phyloP scores from a whole-genome alignment of 2,797 vertebrate species.

The Dendrocincla tyrannina region DNA sequence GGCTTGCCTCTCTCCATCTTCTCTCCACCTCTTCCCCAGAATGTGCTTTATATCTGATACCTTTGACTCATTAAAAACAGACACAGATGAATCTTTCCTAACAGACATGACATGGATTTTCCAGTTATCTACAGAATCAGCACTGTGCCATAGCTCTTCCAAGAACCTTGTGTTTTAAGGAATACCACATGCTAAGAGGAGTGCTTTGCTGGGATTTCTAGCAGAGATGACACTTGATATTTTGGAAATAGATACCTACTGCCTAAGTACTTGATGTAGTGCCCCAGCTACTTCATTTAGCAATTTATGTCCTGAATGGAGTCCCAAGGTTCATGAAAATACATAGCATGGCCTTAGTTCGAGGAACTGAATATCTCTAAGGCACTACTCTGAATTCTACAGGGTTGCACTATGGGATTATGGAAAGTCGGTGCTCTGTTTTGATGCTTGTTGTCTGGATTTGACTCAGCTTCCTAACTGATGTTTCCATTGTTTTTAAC shows the following conservation, averaged over 20 bases:
- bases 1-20: background rate
- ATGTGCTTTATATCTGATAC: background rate
- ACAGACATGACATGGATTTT: background rate
- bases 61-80: background rate
- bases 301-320: accelerated
- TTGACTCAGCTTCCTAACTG: background rate
- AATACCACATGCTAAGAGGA: background rate
- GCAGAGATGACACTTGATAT: background rate
- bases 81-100: background rate
- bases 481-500: background rate
- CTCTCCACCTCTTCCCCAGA: background rate
- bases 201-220: background rate
- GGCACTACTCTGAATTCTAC: background rate
- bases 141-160: background rate
- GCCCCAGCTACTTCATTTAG: background rate
- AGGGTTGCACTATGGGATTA: background rate
- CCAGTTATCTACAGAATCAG: background rate
- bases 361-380: background rate
- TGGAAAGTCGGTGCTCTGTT: background rate
- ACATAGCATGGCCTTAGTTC: background rate
- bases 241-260: background rate
- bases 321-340: background rate
- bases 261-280: background rate
- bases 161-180: background rate
- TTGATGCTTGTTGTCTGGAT: background rate